Base-by-base conservation (phyloP, 1,140 invertebrate species). In the Zaprionus nigranus region DNA sequence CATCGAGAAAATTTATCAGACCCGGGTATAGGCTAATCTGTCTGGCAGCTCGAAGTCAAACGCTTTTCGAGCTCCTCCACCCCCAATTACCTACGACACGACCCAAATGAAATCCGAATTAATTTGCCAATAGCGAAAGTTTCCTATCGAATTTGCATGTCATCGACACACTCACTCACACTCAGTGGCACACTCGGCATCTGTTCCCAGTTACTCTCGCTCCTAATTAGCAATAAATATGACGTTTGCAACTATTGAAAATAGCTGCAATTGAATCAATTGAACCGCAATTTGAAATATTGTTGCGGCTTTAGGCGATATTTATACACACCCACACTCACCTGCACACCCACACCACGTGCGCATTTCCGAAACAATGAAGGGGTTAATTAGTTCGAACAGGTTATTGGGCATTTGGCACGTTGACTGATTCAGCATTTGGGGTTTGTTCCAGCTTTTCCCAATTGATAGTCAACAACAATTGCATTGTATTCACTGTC, bases 151-250 rank as follows among this genome's bases (percentile, higher is more conserved):
- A 87, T 87, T 83, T 87, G 74, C 78, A 88, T 82, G 84, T 59
- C 77, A 75, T 20, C 40, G 56, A 65, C 61, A 56, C 64, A 28
- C 28, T 30, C 28, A 30, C 28, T 30, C 28, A 30, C 28, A 30
- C 28, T 7, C 28, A 28, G 24, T 22, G 22, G 20, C 54, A 57
- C 51, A 57, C 36, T 22, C 36, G 38, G 57, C 54, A 67, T 24
- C n/a, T 51, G 30, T 71, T 22, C 40, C 51, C 26, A 46, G 24
- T 17, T 59, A 77, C 58, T 63, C 59, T 78, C 71, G 67, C 57
- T 67, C 71, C 78, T 87, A 87, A 87, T 87, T 87, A 83, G 83
- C 70, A 82, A 87, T 87, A 87, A 80, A 87, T 87, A 80, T 72
- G 58, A 71, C 72, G 70, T 84, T 81, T 64, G 84, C 56, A 53